phyloP scores from a whole-genome alignment of 2,888 invertebrate species.

The Pristionchus entomophagus region DNA sequence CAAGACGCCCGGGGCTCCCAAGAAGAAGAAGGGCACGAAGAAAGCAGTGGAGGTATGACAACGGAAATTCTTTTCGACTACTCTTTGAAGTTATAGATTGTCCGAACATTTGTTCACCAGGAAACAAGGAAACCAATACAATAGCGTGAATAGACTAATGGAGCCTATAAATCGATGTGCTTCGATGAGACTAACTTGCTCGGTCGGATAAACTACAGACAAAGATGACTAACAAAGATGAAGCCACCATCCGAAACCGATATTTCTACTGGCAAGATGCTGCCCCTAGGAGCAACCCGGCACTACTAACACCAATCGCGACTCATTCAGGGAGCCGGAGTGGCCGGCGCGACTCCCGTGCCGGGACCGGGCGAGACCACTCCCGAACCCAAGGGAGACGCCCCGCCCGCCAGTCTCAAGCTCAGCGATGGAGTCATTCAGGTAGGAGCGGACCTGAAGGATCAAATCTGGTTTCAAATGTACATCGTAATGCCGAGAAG shows the following conservation, averaged over 20 bases:
- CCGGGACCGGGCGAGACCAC: constrained; percentile 20
- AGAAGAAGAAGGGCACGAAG: constrained; percentile 2
- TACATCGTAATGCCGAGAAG: background rate
- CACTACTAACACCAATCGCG: too few species aligned
- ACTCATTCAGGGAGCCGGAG: too few species aligned
- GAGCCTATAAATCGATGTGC: too few species aligned
- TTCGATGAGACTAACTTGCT: too few species aligned
- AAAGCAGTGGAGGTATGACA: background rate
- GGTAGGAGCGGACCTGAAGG: constrained; percentile 78
- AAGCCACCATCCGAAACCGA: too few species aligned
- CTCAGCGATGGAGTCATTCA: constrained; percentile 73
- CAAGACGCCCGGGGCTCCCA: background rate
- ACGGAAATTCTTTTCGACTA: background rate
- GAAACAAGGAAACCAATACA: too few species aligned
- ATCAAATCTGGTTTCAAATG: background rate
- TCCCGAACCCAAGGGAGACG: constrained; percentile 37
- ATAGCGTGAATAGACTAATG: too few species aligned
- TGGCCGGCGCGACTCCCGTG: background rate
- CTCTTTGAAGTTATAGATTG: background rate
- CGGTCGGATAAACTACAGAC: too few species aligned
- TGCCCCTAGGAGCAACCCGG: too few species aligned
- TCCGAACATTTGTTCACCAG: background rate
- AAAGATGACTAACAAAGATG: too few species aligned
- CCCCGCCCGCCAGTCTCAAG: background rate
- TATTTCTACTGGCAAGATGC: too few species aligned